These are phyloP conservation scores for Petrolisthes manimaculis DNA, from an alignment of 2,888 invertebrate species.

Conservation along the genomic window DNA sequence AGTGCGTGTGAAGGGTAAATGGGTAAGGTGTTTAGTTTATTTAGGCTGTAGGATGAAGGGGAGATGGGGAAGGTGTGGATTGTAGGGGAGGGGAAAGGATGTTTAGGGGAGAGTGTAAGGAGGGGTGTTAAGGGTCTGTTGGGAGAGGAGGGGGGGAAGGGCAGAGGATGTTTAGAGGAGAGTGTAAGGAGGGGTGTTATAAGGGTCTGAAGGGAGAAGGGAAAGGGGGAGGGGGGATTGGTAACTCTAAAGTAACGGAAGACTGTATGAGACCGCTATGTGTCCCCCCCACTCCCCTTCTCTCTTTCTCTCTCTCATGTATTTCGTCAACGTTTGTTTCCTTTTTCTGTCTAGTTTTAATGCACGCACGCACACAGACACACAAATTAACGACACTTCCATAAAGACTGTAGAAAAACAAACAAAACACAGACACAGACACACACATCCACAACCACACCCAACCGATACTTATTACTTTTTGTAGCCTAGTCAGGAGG, in stretches of 20 bases:
- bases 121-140: not conserved
- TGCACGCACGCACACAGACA: not conserved
- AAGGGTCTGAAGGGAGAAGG: not conserved
- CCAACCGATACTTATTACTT: not conserved
- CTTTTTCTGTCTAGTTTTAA: not conserved
- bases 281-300: not conserved
- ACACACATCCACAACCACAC: constrained; percentile 16
- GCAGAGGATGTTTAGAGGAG: not conserved
- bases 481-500: too few species aligned
- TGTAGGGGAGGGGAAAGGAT: too few species aligned
- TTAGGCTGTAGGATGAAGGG: too few species aligned
- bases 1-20: too few species aligned
- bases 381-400: not conserved
- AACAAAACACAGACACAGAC: not conserved
- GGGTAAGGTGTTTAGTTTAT: too few species aligned
- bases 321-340: not conserved
- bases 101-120: not conserved
- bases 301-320: constrained; percentile 1
- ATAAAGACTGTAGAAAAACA: not conserved
- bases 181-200: not conserved
- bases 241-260: not conserved
- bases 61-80: too few species aligned
- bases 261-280: not conserved
- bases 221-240: not conserved
- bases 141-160: not conserved